A percentile compares a stretch with the other conserved stretches of the same genome.
These are phyloP conservation scores for Myotis vivesi DNA, from an alignment of 2,797 vertebrate genomes.

Conservation along the genomic window DNA sequence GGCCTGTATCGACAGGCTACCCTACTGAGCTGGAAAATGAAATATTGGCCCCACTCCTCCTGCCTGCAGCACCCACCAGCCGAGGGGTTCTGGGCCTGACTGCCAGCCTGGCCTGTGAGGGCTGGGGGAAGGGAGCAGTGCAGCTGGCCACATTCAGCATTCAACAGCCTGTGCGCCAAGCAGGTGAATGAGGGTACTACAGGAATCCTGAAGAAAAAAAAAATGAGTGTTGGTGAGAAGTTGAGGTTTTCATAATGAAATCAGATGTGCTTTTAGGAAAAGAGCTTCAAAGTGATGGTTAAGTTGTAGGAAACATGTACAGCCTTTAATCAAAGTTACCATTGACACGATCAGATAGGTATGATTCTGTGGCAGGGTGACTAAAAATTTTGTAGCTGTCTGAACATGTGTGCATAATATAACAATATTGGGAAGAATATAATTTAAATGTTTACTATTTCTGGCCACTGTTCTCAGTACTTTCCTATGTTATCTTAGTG, in stretches of 20 bases:
- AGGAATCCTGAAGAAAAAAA: background rate
- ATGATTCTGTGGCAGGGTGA: background rate
- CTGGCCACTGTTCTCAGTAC: background rate
- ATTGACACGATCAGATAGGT: background rate
- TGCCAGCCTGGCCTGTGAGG: background rate
- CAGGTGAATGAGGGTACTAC: background rate
- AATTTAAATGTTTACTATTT: background rate
- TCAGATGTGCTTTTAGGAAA: background rate
- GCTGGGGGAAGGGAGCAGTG: background rate
- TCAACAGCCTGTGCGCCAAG: background rate
- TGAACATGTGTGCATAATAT: background rate
- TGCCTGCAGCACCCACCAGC: background rate
- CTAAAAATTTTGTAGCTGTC: background rate
- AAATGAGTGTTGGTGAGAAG: background rate
- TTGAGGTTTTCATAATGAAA: background rate
- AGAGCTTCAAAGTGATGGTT: background rate
- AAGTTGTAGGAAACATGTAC: background rate
- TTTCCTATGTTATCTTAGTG: background rate
- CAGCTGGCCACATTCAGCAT: too few relatives aligned
- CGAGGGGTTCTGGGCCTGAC: fast-evolving
- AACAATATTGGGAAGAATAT: background rate
- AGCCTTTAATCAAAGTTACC: background rate
- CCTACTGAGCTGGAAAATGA: background rate
- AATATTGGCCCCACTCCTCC: background rate
- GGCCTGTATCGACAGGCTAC: background rate